Percentiles rank a stretch among this genome's conserved stretches.
These are phyloP conservation scores for Aphyosemion australe DNA, from an alignment of 2,113 vertebrate species.

Conservation along the genomic window DNA sequence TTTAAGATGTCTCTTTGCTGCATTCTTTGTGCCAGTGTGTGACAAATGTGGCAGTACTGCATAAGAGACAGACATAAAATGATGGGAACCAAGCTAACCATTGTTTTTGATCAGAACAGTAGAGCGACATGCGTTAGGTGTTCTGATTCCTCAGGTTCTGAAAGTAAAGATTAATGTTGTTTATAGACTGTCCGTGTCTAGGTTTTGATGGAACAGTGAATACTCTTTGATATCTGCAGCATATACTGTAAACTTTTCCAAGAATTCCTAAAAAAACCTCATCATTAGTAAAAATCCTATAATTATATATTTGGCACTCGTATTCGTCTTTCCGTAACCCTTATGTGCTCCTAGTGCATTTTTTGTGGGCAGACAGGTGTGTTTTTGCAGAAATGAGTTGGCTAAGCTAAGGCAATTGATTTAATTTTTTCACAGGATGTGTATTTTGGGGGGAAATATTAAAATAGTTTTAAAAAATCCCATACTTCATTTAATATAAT, in stretches of 20 bases:
- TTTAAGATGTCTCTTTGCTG: background rate
- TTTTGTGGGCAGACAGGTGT: no score
- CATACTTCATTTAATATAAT: no score
- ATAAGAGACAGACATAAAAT: slow-evolving; percentile 16
- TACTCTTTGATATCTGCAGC: slow-evolving; percentile 40
- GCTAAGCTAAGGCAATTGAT: no score
- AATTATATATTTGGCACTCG: slow-evolving; percentile 68
- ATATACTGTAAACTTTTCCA: slow-evolving; percentile 47
- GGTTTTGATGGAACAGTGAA: slow-evolving; percentile 24
- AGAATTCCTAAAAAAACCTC: slow-evolving; percentile 55
- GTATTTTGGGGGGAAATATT: no score
- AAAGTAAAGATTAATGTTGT: slow-evolving; percentile 36
- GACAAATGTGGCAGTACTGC: slow-evolving; percentile 1
- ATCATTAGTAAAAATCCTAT: slow-evolving; percentile 66
- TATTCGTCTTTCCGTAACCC: slow-evolving; percentile 24
- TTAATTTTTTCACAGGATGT: no score
- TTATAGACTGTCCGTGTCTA: slow-evolving; percentile 4
- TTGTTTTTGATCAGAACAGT: slow-evolving; percentile 13
- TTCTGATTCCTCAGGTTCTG: slow-evolving; percentile 26
- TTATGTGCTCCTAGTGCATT: slow-evolving; percentile 1
- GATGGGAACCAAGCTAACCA: slow-evolving; percentile 22
- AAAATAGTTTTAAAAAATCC: no score
- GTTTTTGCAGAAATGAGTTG: no score
- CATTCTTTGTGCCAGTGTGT: background rate
- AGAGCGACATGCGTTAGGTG: slow-evolving; percentile 5